Evolutionary conservation across 1,140 invertebrate genomes (phyloP).

Genomic region (Macrobrachium rosenbergii): DNA sequence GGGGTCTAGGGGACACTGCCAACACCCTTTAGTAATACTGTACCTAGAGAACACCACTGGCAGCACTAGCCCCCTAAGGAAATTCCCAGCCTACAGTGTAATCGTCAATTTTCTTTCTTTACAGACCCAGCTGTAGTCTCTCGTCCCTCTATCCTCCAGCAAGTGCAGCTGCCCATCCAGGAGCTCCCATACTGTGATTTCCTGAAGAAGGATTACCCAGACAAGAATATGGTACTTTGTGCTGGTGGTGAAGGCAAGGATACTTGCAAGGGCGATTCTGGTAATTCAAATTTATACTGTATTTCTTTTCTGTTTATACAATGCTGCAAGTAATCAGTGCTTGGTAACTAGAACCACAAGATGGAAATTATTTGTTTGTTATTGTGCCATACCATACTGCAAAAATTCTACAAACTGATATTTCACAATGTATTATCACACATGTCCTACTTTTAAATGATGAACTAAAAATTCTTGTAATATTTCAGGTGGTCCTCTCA

Average conservation of each 20-base stretch:
- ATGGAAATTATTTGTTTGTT: neutral
- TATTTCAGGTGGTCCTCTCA: conserved; percentile 35
- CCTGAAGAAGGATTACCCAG: conserved; percentile 21
- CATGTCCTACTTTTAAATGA: neutral
- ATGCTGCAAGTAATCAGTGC: neutral
- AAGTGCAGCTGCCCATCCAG: conserved; percentile 43
- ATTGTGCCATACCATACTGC: neutral
- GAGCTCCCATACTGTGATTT: neutral
- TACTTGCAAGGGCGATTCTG: conserved; percentile 50
- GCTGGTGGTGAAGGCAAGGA: conserved; percentile 46
- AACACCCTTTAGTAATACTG: neutral
- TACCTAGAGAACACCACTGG: neutral
- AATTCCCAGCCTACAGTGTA: neutral
- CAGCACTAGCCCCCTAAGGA: neutral
- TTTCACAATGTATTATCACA: no score
- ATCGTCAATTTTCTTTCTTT: neutral
- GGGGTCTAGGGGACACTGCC: no score
- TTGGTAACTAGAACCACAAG: neutral
- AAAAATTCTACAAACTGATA: no score
- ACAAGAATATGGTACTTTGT: conserved; percentile 23
- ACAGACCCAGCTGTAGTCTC: neutral
- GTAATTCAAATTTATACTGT: neutral
- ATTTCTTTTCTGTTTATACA: no score
- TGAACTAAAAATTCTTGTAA: neutral
- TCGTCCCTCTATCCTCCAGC: conserved; percentile 17